These are phyloP conservation scores for Notolepis coatsorum DNA, from an alignment of 2,797 vertebrate genomes.

Conservation along the genomic window DNA sequence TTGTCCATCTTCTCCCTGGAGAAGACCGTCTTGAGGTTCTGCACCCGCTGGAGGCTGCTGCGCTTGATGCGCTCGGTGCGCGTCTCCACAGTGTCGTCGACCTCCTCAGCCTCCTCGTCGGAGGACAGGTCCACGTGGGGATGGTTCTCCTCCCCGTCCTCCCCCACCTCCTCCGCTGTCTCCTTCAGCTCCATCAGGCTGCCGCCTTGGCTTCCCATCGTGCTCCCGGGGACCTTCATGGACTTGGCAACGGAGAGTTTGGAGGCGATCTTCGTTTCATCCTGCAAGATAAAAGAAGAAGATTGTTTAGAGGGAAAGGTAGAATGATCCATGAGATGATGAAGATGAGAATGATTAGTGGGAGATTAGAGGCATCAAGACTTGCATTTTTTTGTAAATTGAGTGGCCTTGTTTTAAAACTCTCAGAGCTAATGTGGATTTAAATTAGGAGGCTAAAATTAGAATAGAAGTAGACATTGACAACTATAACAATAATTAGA, in stretches of 20 bases:
- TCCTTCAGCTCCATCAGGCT: slow-evolving; percentile 80
- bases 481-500: too few species aligned
- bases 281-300: slow-evolving; percentile 76
- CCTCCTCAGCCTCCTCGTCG: slow-evolving; percentile 93
- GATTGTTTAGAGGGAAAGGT: background rate
- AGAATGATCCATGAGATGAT: background rate
- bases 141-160: slow-evolving; percentile 82
- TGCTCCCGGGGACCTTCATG: slow-evolving; percentile 86
- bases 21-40: slow-evolving; percentile 96
- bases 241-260: slow-evolving; percentile 93
- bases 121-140: slow-evolving; percentile 91
- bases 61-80: slow-evolving; percentile 93
- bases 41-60: slow-evolving; percentile 93
- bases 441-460: too few species aligned
- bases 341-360: background rate
- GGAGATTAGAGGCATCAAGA: background rate
- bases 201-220: slow-evolving; percentile 86
- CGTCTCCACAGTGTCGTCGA: slow-evolving; percentile 92
- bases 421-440: too few species aligned
- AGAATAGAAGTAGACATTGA: background rate
- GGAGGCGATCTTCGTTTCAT: slow-evolving; percentile 93
- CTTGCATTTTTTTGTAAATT: background rate
- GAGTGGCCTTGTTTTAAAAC: background rate
- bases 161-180: slow-evolving; percentile 66
- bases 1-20: slow-evolving; percentile 98